phyloP scores from a whole-genome alignment of 1,140 invertebrate genomes.

The Aphelinus atriplicis region DNA sequence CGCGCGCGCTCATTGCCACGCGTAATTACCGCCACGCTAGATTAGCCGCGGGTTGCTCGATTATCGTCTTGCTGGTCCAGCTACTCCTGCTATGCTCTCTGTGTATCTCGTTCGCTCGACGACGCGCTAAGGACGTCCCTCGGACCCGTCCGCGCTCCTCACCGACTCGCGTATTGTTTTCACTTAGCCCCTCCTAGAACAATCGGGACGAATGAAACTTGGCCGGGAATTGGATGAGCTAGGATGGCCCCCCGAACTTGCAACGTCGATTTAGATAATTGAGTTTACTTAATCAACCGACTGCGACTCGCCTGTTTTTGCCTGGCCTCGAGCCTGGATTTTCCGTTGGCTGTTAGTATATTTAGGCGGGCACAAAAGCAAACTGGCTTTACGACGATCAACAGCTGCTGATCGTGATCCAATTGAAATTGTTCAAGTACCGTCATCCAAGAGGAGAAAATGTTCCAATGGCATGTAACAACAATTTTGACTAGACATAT shows the following conservation, averaged over 20 bases:
- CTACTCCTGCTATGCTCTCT: too few relatives aligned
- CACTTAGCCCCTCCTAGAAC: conserved; percentile 29
- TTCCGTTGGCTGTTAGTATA: too few relatives aligned
- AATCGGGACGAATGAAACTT: conserved; percentile 24
- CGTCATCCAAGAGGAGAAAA: too few relatives aligned
- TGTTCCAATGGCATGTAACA: too few relatives aligned
- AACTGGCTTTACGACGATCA: too few relatives aligned
- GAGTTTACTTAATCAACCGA: conserved; percentile 29
- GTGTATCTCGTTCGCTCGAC: neutral
- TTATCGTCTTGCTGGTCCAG: conserved; percentile 22
- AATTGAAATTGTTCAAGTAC: too few relatives aligned
- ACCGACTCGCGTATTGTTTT: conserved; percentile 29
- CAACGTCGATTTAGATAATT: conserved; percentile 38
- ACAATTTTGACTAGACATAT: too few relatives aligned
- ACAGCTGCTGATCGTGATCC: too few relatives aligned
- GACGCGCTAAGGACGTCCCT: conserved; percentile 12
- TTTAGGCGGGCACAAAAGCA: too few relatives aligned
- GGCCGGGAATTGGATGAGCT: conserved; percentile 18
- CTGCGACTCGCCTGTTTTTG: conserved; percentile 3
- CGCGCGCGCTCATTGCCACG: conserved; percentile 23
- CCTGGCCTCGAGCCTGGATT: too few relatives aligned
- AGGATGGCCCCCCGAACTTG: too few relatives aligned
- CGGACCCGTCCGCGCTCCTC: too few relatives aligned
- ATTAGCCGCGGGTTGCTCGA: conserved; percentile 35
- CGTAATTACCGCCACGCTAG: conserved; percentile 36